phyloP scores from a whole-genome alignment of 2,797 vertebrate species.

The Scleropages formosus region DNA sequence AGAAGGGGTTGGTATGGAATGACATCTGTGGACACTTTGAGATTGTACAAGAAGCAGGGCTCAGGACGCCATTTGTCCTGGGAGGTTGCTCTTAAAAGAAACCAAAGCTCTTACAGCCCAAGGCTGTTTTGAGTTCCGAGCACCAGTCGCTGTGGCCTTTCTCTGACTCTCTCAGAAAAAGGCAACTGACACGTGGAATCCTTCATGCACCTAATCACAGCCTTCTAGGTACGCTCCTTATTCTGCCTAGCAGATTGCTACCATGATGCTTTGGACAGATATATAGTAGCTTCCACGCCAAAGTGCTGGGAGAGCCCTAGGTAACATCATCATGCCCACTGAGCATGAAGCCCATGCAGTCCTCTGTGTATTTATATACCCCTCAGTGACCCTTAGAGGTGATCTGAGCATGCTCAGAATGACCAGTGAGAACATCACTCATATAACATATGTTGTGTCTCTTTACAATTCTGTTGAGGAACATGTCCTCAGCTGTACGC shows the following conservation, averaged over 20 bases:
- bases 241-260: background rate
- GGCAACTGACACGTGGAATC: background rate
- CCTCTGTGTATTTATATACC: constrained; percentile 21
- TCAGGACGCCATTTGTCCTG: background rate
- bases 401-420: constrained; percentile 9
- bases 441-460: too few species aligned
- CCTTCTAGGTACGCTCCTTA: background rate
- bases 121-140: background rate
- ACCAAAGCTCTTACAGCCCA: background rate
- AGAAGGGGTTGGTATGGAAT: background rate
- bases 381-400: constrained; percentile 13
- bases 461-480: too few species aligned
- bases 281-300: constrained; percentile 14
- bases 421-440: constrained; percentile 9
- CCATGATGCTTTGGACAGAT: constrained; percentile 8
- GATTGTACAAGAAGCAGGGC: background rate
- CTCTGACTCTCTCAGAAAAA: background rate
- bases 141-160: background rate
- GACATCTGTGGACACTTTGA: background rate
- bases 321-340: constrained; percentile 21
- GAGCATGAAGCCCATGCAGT: constrained; percentile 22
- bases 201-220: background rate
- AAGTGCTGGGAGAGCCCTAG: background rate
- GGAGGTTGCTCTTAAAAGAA: background rate
- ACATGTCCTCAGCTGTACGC: background rate